Conservation (phyloP, 1,140 invertebrate species). For the Drosophila sp. region DNA sequence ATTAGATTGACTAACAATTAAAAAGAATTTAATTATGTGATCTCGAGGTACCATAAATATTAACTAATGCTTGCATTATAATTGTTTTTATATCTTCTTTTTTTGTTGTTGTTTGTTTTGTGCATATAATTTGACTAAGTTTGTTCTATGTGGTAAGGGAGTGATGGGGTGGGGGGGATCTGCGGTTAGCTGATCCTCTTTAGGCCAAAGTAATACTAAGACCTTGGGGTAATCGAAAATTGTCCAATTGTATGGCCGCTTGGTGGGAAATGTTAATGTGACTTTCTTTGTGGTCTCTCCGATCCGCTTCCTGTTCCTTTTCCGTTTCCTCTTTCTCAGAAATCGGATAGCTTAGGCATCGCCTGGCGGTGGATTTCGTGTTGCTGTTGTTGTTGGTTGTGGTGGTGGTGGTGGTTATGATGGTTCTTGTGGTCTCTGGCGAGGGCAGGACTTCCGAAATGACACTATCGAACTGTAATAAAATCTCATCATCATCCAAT, state of each 20-base stretch:
- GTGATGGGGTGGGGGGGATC: background rate
- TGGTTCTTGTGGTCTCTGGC: conserved; percentile 15
- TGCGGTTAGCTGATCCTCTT: conserved; percentile 9
- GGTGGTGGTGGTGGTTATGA: conserved; percentile 26
- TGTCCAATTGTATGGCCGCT: conserved; percentile 36
- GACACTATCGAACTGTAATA: conserved; percentile 76
- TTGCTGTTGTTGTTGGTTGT: conserved; percentile 12
- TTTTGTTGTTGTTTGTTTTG: conserved; percentile 16
- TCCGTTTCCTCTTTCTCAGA: conserved; percentile 28
- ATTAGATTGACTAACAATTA: conserved; percentile 76
- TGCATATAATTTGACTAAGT: conserved; percentile 72
- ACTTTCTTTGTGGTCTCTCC: conserved; percentile 15
- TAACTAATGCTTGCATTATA: conserved; percentile 60
- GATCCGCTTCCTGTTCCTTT: conserved; percentile 26
- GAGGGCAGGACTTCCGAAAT: conserved; percentile 77
- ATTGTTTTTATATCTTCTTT: background rate
- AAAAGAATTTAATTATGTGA: conserved; percentile 36
- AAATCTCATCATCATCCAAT: conserved; percentile 75
- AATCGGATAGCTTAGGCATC: conserved; percentile 60
- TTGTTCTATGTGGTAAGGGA: conserved; percentile 22
- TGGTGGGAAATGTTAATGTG: conserved; percentile 48
- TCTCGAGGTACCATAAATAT: conserved; percentile 67
- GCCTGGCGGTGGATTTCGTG: conserved; percentile 35
- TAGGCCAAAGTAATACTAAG: conserved; percentile 68
- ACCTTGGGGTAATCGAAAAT: conserved; percentile 55